Conservation (phyloP, 2,113 vertebrate genomes). For the Thomomys bottae region DNA sequence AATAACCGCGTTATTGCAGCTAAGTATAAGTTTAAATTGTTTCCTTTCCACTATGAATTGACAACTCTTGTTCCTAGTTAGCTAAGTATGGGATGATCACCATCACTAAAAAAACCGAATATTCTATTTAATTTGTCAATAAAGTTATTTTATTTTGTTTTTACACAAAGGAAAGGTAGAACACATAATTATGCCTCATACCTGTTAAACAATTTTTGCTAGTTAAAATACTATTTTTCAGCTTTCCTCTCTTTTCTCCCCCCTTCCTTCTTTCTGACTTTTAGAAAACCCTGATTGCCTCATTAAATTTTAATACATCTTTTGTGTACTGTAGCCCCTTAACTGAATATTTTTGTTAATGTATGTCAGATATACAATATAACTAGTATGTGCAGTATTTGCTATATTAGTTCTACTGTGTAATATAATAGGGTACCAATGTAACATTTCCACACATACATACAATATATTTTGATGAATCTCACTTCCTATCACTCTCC, state of each 20-base stretch:
- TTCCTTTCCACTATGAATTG: background rate
- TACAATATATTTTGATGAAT: too few relatives aligned
- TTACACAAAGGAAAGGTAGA: conserved; percentile 17
- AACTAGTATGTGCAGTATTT: too few relatives aligned
- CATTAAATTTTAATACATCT: background rate
- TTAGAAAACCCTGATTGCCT: background rate
- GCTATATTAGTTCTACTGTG: too few relatives aligned
- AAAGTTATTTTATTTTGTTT: background rate
- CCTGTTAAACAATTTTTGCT: conserved; percentile 17
- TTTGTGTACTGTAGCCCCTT: background rate
- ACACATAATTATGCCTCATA: background rate
- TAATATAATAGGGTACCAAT: too few relatives aligned
- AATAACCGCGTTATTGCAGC: background rate
- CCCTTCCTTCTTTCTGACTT: background rate
- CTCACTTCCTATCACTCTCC: too few relatives aligned
- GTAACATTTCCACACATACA: too few relatives aligned
- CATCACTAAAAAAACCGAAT: conserved; percentile 2
- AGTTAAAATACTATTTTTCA: background rate
- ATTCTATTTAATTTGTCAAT: background rate
- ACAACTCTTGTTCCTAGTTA: background rate
- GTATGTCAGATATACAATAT: too few relatives aligned
- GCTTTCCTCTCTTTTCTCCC: too few relatives aligned
- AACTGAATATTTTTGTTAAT: background rate
- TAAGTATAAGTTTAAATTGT: background rate
- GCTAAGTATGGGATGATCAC: background rate